Evolutionary conservation across 2,113 vertebrate species (phyloP), one percentile per base, ranked within the genome.

Genomic region (Barbus barbus): DNA sequence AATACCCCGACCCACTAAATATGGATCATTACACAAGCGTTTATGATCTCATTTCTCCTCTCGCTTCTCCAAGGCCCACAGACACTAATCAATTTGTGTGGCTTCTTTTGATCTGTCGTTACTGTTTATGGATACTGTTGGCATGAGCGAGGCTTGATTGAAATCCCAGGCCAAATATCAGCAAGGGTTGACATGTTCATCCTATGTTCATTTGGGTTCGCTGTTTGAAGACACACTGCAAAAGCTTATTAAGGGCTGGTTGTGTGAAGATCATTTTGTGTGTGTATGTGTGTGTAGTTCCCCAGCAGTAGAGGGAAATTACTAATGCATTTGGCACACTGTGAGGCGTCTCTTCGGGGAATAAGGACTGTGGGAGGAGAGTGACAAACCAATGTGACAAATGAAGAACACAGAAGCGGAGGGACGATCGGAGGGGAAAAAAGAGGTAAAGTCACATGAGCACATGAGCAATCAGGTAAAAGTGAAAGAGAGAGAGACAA

Each of bases 1-100:
- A 82, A 65, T 80, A 33, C 65, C 36, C 63, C 41, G 20, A 72
- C 46, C 56, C 53, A 63, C 82, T 84, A 74, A 88, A 84, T 83
- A 88, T 86, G 82, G 73, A 83, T 88, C 84, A 82, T 84, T 86
- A 86, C 78, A 82, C 82, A 79, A 78, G 84, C 73, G 33, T 74
- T 81, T 80, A 61, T 84, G 78, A 84, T 71, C 74, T 75, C 63
- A 44, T 77, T 71, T 82, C 73, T 69, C 31, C 73, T 58, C 36
- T 36, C 24, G 73, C 48, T 80, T 72, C 77, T 72, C 67, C 5
- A 63, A 79, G 81, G 51, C 81, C 58, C 36, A 48, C 56, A 75
- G 63, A 84, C 46, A 44, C 77, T 86, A 86, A 83, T 84, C 82
- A 76, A 60, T 76, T 81, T 74, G 76, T 76, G 77, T 28, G 46